These are phyloP conservation scores for Hyles euphorbiae DNA, from an alignment of 1,140 invertebrate genomes.

Conservation along the genomic window DNA sequence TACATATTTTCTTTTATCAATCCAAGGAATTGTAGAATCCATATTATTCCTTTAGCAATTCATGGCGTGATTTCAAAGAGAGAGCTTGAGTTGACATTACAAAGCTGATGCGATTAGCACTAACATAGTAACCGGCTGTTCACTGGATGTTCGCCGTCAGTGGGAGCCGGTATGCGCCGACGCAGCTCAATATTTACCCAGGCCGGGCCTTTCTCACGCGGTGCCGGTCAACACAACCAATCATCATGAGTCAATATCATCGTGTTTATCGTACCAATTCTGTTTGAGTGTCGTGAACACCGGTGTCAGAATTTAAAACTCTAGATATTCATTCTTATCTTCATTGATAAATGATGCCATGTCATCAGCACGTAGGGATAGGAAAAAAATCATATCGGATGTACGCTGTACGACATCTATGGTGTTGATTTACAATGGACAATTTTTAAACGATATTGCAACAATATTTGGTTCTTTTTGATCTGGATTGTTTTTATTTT, in stretches of 20 bases:
- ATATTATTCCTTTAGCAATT: no score
- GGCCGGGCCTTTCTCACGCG: constrained; percentile 55
- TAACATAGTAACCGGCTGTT: no score
- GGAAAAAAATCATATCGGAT: no score
- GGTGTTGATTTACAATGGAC: neutral
- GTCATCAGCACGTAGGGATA: no score
- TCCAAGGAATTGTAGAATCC: no score
- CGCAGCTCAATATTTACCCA: constrained; percentile 52
- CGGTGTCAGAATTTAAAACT: neutral
- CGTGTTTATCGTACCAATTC: constrained; percentile 63
- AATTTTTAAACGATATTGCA: neutral
- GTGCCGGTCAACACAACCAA: constrained; percentile 24
- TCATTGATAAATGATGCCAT: no score
- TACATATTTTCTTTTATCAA: no score
- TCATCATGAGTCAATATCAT: constrained; percentile 54
- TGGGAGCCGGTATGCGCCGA: constrained; percentile 21
- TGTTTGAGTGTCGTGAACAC: constrained; percentile 14
- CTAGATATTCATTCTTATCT: no score
- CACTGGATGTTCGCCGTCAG: neutral
- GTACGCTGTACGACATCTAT: neutral
- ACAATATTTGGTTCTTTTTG: neutral
- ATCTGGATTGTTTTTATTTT: no score
- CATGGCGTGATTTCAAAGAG: no score
- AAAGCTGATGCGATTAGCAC: no score
- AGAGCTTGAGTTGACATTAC: no score